A percentile compares a stretch with the other conserved stretches of the same genome.
These are phyloP conservation scores for Coranthus polyacanthus DNA, from an alignment of 2,797 vertebrate species.

Conservation along the genomic window DNA sequence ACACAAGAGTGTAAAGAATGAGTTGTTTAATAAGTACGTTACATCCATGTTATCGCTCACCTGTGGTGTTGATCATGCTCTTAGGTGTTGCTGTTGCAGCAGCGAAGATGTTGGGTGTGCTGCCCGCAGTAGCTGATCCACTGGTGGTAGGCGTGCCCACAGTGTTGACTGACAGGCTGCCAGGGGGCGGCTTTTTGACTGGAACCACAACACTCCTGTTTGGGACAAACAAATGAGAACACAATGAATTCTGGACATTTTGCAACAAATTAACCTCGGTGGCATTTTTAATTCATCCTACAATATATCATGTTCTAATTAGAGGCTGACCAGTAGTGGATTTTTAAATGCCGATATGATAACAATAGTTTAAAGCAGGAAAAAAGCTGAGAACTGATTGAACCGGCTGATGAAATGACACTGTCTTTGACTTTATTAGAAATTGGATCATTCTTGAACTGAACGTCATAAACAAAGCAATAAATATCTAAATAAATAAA, in stretches of 20 bases:
- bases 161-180: conserved; percentile 95
- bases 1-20: background rate
- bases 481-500: too few species aligned
- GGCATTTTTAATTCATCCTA: too few species aligned
- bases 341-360: too few species aligned
- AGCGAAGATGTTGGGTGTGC: conserved; percentile 96
- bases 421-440: too few species aligned
- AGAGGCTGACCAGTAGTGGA: too few species aligned
- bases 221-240: background rate
- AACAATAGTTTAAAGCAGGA: too few species aligned
- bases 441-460: too few species aligned
- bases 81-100: conserved; percentile 96
- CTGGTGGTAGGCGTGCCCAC: conserved; percentile 92
- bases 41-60: conserved; percentile 74
- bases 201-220: conserved; percentile 96
- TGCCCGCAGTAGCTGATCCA: conserved; percentile 89
- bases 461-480: too few species aligned
- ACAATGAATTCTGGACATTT: background rate
- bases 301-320: too few species aligned
- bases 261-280: too few species aligned
- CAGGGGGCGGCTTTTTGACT: conserved; percentile 96
- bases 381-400: too few species aligned
- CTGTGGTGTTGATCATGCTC: conserved; percentile 99
- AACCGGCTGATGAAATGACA: too few species aligned
- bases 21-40: background rate